A percentile compares a stretch with the other conserved stretches of the same genome.
Evolutionary conservation across 92 coral and sea anemone species (phyloP).

Genomic region (Montipora capitata): DNA sequence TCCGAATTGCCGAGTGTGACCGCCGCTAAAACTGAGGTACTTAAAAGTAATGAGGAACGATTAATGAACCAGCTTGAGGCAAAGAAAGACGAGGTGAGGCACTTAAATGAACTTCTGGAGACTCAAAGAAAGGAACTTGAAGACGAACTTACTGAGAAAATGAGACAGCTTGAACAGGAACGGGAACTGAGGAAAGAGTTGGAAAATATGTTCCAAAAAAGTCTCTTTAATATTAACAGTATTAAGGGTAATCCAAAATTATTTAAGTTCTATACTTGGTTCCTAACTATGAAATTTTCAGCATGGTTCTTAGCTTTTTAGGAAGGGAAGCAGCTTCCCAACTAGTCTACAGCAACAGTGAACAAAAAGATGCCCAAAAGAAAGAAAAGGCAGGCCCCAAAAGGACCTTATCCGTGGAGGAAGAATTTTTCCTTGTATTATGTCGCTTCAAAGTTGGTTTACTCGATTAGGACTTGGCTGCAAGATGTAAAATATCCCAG

Average conservation of each 20-base stretch:
- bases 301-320: conserved; percentile 51
- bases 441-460: conserved; percentile 67
- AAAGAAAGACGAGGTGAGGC: conserved; percentile 20
- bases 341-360: conserved; percentile 49
- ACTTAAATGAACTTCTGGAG: not conserved
- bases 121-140: conserved; percentile 16
- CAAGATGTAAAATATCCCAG: conserved; percentile 60
- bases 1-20: not conserved
- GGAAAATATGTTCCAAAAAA: conserved; percentile 7
- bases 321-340: conserved; percentile 68
- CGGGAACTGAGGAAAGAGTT: conserved; percentile 14
- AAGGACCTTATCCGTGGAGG: conserved; percentile 46
- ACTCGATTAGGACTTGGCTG: conserved; percentile 60
- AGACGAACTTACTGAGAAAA: conserved; percentile 1
- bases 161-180: conserved; percentile 28
- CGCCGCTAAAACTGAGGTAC: not conserved
- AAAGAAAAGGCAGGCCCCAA: conserved; percentile 49
- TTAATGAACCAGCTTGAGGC: conserved; percentile 9
- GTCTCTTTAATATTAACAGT: conserved; percentile 21
- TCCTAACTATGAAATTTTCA: conserved; percentile 6
- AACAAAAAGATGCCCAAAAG: conserved; percentile 6
- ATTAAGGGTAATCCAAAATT: conserved; percentile 33
- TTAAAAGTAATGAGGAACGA: conserved; percentile 7
- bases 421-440: conserved; percentile 58
- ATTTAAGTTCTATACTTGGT: not conserved